Evolutionary conservation across 1,140 invertebrate species (phyloP).

Genomic region (Philopotamus ludificatus): DNA sequence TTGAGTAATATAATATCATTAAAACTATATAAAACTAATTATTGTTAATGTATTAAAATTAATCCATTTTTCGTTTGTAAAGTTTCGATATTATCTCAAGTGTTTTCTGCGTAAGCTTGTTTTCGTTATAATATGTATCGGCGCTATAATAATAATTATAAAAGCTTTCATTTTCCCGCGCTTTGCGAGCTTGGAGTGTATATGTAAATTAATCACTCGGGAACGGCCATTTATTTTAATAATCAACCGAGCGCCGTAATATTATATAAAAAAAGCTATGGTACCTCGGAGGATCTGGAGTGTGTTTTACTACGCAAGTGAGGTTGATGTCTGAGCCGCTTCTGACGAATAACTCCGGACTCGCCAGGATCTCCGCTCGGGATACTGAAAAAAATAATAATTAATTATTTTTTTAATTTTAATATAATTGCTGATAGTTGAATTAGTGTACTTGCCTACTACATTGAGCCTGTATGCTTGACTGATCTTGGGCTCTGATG

Average conservation of each 20-base stretch:
- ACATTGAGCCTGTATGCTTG: slow-evolving; percentile 76
- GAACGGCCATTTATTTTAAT: not conserved
- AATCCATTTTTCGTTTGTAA: too few species aligned
- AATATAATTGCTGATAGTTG: too few species aligned
- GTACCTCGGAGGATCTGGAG: slow-evolving; percentile 76
- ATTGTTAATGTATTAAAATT: too few species aligned
- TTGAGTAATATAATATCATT: too few species aligned
- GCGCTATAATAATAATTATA: not conserved
- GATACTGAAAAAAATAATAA: slow-evolving; percentile 67
- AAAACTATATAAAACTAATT: too few species aligned
- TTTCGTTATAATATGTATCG: not conserved
- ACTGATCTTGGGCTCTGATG: slow-evolving; percentile 83
- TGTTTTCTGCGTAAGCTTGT: too few species aligned
- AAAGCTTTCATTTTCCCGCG: not conserved
- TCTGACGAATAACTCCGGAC: slow-evolving; percentile 81
- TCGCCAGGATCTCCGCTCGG: slow-evolving; percentile 82
- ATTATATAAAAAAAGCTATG: not conserved
- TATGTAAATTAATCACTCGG: not conserved
- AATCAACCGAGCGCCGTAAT: not conserved
- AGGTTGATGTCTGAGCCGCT: slow-evolving; percentile 88
- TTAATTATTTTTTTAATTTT: too few species aligned
- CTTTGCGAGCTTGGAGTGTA: not conserved
- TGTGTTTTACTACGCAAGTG: slow-evolving; percentile 81
- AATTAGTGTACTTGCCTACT: slow-evolving; percentile 75
- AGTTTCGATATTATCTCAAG: too few species aligned